Conservation (phyloP, 2,113 vertebrate genomes). For the Pundamilia nyererei region DNA sequence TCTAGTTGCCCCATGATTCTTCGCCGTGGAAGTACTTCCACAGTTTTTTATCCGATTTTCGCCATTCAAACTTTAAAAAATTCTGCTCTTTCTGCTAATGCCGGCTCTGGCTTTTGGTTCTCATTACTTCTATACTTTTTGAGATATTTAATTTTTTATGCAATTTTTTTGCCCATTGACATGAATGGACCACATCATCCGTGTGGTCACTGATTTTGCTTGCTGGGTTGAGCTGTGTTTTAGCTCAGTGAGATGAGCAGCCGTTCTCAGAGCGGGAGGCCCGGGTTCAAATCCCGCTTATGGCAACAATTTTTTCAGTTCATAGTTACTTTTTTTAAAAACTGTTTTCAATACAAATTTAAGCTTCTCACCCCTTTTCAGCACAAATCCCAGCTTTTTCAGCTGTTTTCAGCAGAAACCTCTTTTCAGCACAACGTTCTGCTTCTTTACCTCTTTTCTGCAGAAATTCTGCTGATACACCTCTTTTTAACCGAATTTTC, state of each 20-base stretch:
- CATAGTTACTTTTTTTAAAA: not conserved
- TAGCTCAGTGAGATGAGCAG: not conserved
- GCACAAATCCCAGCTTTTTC: not conserved
- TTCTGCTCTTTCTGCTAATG: not conserved
- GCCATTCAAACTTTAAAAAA: not conserved
- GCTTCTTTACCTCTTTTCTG: not conserved
- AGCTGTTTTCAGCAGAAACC: not conserved
- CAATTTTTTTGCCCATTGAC: not conserved
- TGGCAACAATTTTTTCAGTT: not conserved
- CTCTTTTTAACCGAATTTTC: not conserved
- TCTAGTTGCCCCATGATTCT: not conserved
- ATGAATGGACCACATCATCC: not conserved
- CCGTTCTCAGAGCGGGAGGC: not conserved
- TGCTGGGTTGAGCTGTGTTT: fast-evolving
- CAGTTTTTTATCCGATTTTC: not conserved
- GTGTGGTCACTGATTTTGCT: not conserved
- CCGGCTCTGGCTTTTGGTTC: not conserved
- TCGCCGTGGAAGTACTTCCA: not conserved
- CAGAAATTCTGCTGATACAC: not conserved
- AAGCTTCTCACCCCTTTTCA: not conserved
- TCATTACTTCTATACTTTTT: not conserved
- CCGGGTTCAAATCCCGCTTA: fast-evolving
- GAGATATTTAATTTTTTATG: not conserved
- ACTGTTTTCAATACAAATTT: not conserved
- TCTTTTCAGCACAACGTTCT: not conserved